These are phyloP conservation scores for Ia io DNA, from an alignment of 2,113 vertebrate genomes.

Conservation along the genomic window DNA sequence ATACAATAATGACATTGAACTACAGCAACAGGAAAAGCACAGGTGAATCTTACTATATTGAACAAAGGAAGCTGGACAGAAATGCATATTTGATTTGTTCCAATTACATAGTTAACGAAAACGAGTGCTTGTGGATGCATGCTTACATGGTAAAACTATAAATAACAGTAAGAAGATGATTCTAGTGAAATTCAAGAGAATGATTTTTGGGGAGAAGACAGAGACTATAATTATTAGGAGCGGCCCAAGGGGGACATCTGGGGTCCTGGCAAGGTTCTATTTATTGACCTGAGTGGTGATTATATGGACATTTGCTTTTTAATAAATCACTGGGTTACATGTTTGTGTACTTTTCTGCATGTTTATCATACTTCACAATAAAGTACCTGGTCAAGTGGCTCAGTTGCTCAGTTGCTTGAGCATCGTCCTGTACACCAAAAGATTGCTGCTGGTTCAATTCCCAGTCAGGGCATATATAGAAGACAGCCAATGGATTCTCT, in stretches of 20 bases:
- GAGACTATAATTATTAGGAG: neutral
- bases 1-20: neutral
- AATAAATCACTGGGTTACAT: neutral
- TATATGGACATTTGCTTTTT: conserved; percentile 14
- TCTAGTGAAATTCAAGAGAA: neutral
- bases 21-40: neutral
- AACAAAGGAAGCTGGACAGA: neutral
- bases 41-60: neutral
- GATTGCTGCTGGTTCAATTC: neutral
- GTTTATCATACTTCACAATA: neutral
- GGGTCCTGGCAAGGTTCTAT: neutral
- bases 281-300: neutral
- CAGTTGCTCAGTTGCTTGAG: neutral
- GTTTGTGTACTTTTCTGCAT: neutral
- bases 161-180: neutral
- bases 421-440: neutral
- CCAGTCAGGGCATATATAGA: neutral
- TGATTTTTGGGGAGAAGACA: neutral
- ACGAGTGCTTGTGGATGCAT: neutral
- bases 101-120: neutral
- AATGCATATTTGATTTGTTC: neutral
- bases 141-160: neutral
- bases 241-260: too few species aligned
- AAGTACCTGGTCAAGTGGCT: neutral
- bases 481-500: neutral